Percentiles rank a stretch among this genome's conserved stretches.
Evolutionary conservation across 2,888 invertebrate species (phyloP).

Genomic region (Globia sparganii): DNA sequence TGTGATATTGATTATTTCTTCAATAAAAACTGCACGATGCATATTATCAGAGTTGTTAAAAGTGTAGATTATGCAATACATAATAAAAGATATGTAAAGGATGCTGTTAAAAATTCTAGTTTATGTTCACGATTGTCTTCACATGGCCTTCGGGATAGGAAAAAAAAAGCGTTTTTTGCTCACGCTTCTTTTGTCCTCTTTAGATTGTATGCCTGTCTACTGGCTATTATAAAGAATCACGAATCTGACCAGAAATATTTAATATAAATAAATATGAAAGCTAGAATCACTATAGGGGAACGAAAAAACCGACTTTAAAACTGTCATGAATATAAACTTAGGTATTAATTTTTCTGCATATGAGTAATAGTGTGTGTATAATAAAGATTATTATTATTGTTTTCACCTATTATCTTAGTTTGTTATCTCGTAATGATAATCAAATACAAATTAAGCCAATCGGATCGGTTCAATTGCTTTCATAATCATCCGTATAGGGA

Average conservation of each 20-base stretch:
- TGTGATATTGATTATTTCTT: conserved; percentile 19
- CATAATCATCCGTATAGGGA: conserved; percentile 14
- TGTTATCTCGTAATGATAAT: conserved; percentile 24
- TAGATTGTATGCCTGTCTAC: conserved; percentile 13
- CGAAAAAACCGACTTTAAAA: background rate
- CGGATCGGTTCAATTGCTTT: conserved; percentile 6
- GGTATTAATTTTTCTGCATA: background rate
- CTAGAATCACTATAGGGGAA: background rate
- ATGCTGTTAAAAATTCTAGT: conserved; percentile 19
- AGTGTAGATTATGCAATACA: conserved; percentile 1
- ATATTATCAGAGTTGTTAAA: conserved; percentile 16
- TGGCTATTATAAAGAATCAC: conserved; percentile 24
- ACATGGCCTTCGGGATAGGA: conserved; percentile 53
- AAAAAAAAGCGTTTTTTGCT: conserved; percentile 47
- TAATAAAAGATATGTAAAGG: background rate
- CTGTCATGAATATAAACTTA: background rate
- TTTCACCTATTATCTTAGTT: conserved; percentile 10
- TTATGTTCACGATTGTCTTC: conserved; percentile 24
- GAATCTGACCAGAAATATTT: conserved; percentile 14
- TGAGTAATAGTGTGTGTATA: background rate
- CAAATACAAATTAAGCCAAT: conserved; percentile 34
- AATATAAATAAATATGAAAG: conserved; percentile 4
- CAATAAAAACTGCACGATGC: conserved; percentile 25
- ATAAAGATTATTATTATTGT: conserved; percentile 31
- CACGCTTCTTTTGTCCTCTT: conserved; percentile 39